Evolutionary conservation across 2,113 vertebrate species (phyloP).

Genomic region (Microcebus ravelobensis): DNA sequence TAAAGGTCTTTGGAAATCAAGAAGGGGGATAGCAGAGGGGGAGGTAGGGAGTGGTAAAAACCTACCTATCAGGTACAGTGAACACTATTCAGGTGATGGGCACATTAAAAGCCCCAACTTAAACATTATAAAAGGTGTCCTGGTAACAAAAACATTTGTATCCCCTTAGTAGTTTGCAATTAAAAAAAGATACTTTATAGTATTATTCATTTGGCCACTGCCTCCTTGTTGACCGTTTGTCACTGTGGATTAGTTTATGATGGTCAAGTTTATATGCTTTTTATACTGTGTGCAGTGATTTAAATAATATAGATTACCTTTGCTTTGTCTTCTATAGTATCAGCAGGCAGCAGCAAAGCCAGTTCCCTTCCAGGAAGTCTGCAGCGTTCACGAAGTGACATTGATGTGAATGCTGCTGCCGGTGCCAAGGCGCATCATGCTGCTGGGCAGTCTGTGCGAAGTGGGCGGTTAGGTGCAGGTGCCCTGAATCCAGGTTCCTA

Average conservation of each 20-base stretch:
- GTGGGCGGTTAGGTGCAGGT: conserved; percentile 86
- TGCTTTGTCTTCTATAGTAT: conserved; percentile 83
- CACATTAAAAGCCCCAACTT: no score
- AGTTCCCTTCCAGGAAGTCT: conserved; percentile 88
- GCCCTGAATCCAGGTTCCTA: conserved; percentile 92
- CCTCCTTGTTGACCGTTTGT: background rate
- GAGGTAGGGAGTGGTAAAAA: no score
- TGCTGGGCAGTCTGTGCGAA: conserved; percentile 84
- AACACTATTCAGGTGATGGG: no score
- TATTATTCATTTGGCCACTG: background rate
- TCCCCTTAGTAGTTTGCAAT: no score
- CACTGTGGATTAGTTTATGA: background rate
- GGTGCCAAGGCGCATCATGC: conserved; percentile 93
- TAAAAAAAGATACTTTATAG: background rate
- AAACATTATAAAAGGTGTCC: no score
- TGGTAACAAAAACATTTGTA: no score
- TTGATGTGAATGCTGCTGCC: conserved; percentile 95
- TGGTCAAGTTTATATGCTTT: background rate
- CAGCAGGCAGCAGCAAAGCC: conserved; percentile 87
- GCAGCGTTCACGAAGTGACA: conserved; percentile 96
- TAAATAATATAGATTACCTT: background rate
- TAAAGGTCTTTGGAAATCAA: no score
- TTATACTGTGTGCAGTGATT: background rate
- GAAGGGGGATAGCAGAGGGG: no score
- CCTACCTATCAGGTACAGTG: no score